Conservation (phyloP, 2,113 vertebrate genomes). For the Silurus meridionalis region DNA sequence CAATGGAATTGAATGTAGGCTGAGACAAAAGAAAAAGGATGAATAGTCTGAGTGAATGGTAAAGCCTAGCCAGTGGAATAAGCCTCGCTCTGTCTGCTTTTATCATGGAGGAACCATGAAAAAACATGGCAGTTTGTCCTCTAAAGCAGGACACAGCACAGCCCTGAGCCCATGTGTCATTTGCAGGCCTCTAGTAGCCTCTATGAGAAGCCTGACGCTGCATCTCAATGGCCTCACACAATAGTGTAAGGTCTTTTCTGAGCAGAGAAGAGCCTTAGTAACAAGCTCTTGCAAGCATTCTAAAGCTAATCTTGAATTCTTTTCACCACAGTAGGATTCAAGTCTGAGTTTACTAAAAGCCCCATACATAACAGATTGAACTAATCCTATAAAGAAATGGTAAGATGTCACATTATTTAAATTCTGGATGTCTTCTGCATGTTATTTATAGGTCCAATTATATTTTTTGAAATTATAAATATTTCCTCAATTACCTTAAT, state of each 20-base stretch:
- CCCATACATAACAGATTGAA: conserved; percentile 48
- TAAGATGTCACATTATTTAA: not conserved
- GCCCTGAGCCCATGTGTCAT: conserved; percentile 62
- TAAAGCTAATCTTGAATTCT: conserved; percentile 37
- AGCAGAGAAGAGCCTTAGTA: conserved; percentile 48
- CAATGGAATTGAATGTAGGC: conserved; percentile 40
- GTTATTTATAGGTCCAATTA: not conserved
- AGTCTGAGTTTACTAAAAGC: conserved; percentile 40
- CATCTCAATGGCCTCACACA: conserved; percentile 69
- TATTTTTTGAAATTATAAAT: too few relatives aligned
- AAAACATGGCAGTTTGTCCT: conserved; percentile 53
- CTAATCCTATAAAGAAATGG: conserved; percentile 3
- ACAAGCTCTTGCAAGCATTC: conserved; percentile 35
- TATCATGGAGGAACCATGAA: conserved; percentile 26
- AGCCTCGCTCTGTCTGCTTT: conserved; percentile 49
- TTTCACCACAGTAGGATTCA: conserved; percentile 40
- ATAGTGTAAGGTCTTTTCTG: conserved; percentile 57
- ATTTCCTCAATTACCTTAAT: too few relatives aligned
- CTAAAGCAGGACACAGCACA: conserved; percentile 33
- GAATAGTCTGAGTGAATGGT: conserved; percentile 58
- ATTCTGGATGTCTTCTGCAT: not conserved
- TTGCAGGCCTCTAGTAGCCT: conserved; percentile 37
- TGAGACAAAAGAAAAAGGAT: conserved; percentile 45
- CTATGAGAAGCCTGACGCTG: conserved; percentile 44
- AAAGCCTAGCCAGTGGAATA: conserved; percentile 41